Conservation (phyloP, 1,140 invertebrate species). For the Caerostris extrusa region DNA sequence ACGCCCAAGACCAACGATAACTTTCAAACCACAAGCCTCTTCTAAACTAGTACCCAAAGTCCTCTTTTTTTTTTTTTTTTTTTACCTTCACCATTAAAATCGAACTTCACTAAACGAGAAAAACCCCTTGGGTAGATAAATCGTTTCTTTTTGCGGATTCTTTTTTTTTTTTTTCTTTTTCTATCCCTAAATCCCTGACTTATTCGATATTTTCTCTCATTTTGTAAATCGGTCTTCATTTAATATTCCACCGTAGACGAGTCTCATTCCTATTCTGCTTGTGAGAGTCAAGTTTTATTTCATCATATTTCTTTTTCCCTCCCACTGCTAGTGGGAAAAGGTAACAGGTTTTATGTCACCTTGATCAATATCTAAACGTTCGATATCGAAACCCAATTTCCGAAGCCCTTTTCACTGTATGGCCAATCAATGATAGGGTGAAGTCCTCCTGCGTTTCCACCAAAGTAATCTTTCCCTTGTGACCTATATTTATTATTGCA, state of each 20-base stretch:
- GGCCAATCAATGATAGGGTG: constrained; percentile 44
- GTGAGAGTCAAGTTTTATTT: constrained; percentile 26
- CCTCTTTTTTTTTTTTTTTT: constrained; percentile 13
- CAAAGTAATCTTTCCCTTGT: background rate
- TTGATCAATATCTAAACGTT: constrained; percentile 59
- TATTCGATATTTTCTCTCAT: constrained; percentile 67
- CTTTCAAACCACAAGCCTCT: background rate
- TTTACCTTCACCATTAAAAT: constrained; percentile 32
- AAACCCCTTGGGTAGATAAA: constrained; percentile 48
- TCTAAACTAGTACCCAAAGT: background rate
- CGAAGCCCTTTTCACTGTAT: constrained; percentile 24
- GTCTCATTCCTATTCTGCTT: constrained; percentile 34
- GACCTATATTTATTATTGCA: background rate
- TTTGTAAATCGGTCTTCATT: constrained; percentile 62
- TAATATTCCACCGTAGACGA: constrained; percentile 28
- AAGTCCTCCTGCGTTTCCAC: constrained; percentile 33
- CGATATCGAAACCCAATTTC: constrained; percentile 72
- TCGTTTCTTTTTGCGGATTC: constrained; percentile 36
- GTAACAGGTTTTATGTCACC: constrained; percentile 68
- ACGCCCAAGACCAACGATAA: background rate
- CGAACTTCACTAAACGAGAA: constrained; percentile 57
- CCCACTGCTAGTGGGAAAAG: constrained; percentile 17
- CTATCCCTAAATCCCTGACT: constrained; percentile 35
- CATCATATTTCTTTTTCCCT: constrained; percentile 28
- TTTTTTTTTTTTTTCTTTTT: too few species aligned